Evolutionary conservation across 2,797 vertebrate genomes (phyloP).

Genomic region (Silurus lanzhouensis): DNA sequence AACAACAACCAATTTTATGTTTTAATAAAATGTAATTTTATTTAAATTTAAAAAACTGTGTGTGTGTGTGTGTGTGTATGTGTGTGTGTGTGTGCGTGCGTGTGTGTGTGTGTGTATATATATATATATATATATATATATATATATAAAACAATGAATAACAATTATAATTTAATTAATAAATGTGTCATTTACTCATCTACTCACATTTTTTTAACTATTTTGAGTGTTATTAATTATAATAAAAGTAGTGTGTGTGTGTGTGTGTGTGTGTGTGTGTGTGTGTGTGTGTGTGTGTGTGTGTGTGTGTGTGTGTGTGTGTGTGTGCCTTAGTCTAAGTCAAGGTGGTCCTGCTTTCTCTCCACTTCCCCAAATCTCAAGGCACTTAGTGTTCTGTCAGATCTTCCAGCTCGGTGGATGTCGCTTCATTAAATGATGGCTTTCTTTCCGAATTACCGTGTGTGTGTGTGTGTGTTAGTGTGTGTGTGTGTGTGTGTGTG

Average conservation of each 20-base stretch:
- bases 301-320: slow-evolving; percentile 7
- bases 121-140: no score
- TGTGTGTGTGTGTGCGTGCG: no score
- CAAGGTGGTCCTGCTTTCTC: slow-evolving; percentile 12
- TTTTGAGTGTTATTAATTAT: neutral
- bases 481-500: slow-evolving; percentile 11
- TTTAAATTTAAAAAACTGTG: no score
- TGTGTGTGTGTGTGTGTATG: no score
- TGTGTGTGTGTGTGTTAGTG: slow-evolving; percentile 15
- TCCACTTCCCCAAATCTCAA: slow-evolving; percentile 29
- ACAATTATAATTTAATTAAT: no score
- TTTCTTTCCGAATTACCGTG: slow-evolving; percentile 4
- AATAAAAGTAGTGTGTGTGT: neutral
- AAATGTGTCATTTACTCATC: no score
- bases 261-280: neutral
- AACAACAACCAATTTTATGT: no score
- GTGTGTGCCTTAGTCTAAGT: neutral
- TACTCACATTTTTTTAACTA: neutral
- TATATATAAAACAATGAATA: no score
- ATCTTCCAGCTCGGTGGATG: neutral
- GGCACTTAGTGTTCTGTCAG: slow-evolving; percentile 24
- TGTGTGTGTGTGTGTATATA: no score
- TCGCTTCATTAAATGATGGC: slow-evolving; percentile 6
- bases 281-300: neutral
- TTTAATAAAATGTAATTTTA: no score